Evolutionary conservation across 2,797 vertebrate genomes (phyloP).

Genomic region (Cirrhinus mrigala): DNA sequence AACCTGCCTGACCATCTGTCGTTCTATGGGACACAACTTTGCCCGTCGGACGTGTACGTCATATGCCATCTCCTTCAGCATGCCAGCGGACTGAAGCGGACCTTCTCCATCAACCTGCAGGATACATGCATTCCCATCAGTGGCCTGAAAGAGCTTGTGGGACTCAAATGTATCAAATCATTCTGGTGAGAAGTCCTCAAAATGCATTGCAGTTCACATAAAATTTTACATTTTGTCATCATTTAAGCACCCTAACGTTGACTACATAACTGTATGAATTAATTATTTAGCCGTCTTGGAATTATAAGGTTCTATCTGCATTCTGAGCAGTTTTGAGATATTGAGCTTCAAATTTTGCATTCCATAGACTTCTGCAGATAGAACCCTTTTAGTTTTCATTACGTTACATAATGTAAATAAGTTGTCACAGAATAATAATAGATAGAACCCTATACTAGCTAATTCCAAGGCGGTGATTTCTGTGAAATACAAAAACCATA

Average conservation of each 20-base stretch:
- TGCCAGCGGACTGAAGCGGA: constrained; percentile 66
- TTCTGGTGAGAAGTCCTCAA: constrained; percentile 82
- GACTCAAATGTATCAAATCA: constrained; percentile 77
- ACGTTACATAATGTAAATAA: no score
- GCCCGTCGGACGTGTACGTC: constrained; percentile 79
- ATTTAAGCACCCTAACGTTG: background rate
- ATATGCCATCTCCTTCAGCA: constrained; percentile 77
- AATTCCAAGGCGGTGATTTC: background rate
- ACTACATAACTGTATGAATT: background rate
- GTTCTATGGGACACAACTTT: constrained; percentile 81
- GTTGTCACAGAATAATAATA: no score
- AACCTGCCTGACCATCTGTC: constrained; percentile 80
- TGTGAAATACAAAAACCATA: background rate
- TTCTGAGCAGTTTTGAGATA: no score
- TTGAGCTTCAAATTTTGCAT: no score
- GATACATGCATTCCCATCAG: constrained; percentile 80
- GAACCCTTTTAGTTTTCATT: no score
- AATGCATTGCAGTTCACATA: background rate
- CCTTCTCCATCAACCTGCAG: constrained; percentile 84
- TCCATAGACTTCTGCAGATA: no score
- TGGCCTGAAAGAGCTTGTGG: constrained; percentile 82
- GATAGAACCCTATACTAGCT: no score
- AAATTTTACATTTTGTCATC: background rate
- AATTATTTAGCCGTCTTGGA: background rate
- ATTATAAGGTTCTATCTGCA: no score